A percentile compares a stretch with the other conserved stretches of the same genome.
Evolutionary conservation across 2,113 vertebrate genomes (phyloP).

Genomic region (Eurypyga helias): DNA sequence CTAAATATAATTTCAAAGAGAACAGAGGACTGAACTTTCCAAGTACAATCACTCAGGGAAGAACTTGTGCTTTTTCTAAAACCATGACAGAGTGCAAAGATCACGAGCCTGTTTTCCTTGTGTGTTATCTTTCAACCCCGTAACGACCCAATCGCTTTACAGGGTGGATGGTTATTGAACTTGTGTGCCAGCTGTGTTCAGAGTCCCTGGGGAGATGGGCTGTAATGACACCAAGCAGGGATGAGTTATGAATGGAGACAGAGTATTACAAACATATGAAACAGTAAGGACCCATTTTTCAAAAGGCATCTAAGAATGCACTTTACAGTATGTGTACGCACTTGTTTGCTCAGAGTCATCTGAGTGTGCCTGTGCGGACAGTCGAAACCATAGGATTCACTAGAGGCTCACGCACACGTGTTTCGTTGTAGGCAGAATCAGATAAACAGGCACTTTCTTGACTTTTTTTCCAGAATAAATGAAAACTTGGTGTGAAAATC

Average conservation of each 20-base stretch:
- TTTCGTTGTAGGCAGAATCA: background rate
- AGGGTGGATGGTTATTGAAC: conserved; percentile 42
- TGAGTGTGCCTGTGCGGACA: background rate
- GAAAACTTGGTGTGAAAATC: conserved; percentile 48
- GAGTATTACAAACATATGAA: conserved; percentile 15
- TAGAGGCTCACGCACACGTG: background rate
- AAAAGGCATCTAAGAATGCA: background rate
- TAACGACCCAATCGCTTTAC: background rate
- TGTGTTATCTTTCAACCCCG: background rate
- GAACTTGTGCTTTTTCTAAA: conserved; percentile 1
- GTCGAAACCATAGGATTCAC: background rate
- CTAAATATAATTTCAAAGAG: conserved; percentile 61
- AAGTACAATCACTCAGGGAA: conserved; percentile 1
- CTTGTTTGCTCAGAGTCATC: background rate
- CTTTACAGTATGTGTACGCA: background rate
- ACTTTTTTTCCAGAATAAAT: background rate
- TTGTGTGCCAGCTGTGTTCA: conserved; percentile 43
- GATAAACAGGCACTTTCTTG: background rate
- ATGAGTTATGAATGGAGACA: conserved; percentile 48
- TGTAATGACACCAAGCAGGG: conserved; percentile 37
- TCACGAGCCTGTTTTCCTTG: background rate
- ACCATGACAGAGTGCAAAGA: conserved; percentile 57
- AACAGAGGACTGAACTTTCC: conserved; percentile 19
- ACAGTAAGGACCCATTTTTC: background rate
- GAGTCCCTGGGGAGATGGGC: conserved; percentile 33